Base-by-base conservation (phyloP, 2,888 invertebrate genomes). In the Rhogogaster chlorosoma region DNA sequence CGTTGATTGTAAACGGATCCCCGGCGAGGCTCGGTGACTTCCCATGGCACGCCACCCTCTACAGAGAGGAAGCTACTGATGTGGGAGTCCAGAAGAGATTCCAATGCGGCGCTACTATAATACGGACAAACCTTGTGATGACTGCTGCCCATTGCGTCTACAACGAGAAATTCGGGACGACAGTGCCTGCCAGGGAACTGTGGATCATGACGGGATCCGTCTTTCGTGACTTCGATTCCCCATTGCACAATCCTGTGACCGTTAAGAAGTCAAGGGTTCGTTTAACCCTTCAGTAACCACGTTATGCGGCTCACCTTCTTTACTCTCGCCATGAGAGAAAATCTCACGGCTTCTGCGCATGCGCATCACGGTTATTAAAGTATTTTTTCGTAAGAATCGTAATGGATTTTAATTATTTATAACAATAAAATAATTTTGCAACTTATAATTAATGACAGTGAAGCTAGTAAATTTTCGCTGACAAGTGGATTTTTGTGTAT, bases 111-210 rank as follows among this genome's bases (percentile, higher is more conserved):
- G 93, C 93, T n/a, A 92, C 93, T 3, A 92, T 94, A 18, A 91
- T 94, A 83, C 89, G 90, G 5, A 89, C 90, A 0, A 89, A 91
- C 86, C 87, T 93, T 2, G 86, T 94, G 29, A 84, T 94, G n/a
- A 94, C 92, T 73, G 94, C 94, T n/a, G 94, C 94, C 3, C 94
- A 94, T 87, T 94, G 94, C 87, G 91, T 94, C 57, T 93, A 89
- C 87, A 88, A 93, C 49, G 93, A 92, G 38, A 53, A 0, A 0
- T 84, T 2, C 0, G 88, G 86, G n/a, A 84, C 10, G 57, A 42
- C 88, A 2, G 71, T 89, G 4, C 85, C 90, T 36, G 86, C 92
- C 0, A 87, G 85, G 2, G 85, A 87, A 18, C 90, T 89, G 75
- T 88, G 87, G 77, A 82, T 94, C 36, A 91, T 89, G 6, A 90